Evolutionary conservation across 1,140 invertebrate genomes (phyloP).

Genomic region (Monochamus saltuarius): DNA sequence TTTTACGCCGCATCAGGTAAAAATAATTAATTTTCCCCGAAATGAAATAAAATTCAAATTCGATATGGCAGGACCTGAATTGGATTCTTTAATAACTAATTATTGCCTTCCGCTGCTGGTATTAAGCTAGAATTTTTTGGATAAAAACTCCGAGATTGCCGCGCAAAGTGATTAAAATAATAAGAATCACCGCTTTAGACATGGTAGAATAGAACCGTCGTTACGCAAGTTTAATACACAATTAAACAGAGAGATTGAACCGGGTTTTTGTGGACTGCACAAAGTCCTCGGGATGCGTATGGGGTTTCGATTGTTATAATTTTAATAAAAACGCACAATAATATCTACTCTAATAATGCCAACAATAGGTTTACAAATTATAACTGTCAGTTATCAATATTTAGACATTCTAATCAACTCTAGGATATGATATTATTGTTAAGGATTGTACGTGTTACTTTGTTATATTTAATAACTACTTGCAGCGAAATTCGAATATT

Average conservation of each 20-base stretch:
- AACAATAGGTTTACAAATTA: not conserved
- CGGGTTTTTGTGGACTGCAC: conserved; percentile 2
- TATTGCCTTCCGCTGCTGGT: not conserved
- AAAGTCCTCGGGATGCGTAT: too few relatives aligned
- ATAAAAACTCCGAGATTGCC: conserved; percentile 3
- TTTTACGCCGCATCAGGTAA: too few relatives aligned
- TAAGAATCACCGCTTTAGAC: not conserved
- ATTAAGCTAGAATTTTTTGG: conserved; percentile 8
- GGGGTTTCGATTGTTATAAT: too few relatives aligned
- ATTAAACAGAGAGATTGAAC: conserved; percentile 15
- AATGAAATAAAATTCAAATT: conserved; percentile 13
- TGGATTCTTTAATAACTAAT: conserved; percentile 4
- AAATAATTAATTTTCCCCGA: not conserved
- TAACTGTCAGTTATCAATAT: not conserved
- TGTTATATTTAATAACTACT: too few relatives aligned
- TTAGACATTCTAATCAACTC: conserved; percentile 2
- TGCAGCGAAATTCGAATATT: too few relatives aligned
- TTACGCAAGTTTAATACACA: conserved; percentile 15
- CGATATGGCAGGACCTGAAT: conserved; percentile 1
- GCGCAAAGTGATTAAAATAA: not conserved
- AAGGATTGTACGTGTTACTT: not conserved
- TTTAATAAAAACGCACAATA: too few relatives aligned
- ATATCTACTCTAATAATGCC: not conserved
- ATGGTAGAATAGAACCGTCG: not conserved
- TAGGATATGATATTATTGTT: not conserved